These are phyloP conservation scores for Rostratula benghalensis DNA, from an alignment of 2,113 vertebrate genomes.

Conservation along the genomic window DNA sequence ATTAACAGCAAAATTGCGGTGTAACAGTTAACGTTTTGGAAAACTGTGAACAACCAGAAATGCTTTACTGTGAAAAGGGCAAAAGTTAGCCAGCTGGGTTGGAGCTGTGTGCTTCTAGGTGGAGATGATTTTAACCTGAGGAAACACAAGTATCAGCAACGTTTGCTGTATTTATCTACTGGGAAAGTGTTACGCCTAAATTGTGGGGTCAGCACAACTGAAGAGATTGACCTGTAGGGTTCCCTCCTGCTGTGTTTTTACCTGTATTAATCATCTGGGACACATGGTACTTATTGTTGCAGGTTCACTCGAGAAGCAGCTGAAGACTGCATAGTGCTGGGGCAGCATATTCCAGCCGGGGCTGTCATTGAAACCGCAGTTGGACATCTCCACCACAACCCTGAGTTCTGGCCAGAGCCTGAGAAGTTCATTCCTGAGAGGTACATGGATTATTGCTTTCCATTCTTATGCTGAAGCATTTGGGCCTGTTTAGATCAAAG, in stretches of 20 bases:
- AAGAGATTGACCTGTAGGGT: not conserved
- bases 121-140: not conserved
- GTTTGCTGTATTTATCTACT: not conserved
- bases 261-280: not conserved
- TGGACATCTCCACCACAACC: conserved; percentile 86
- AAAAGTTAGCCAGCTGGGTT: not conserved
- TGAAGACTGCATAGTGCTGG: conserved; percentile 81
- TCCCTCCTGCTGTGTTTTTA: not conserved
- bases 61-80: not conserved
- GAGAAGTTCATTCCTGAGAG: conserved; percentile 91
- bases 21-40: not conserved
- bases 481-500: not conserved
- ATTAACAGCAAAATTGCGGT: not conserved
- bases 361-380: conserved; percentile 83
- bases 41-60: not conserved
- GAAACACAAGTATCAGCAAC: not conserved
- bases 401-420: conserved; percentile 85
- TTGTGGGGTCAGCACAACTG: not conserved
- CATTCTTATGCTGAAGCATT: not conserved
- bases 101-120: not conserved
- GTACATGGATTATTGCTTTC: conserved; percentile 56
- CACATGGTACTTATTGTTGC: not conserved
- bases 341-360: conserved; percentile 84
- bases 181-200: not conserved
- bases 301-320: conserved; percentile 86